Evolutionary conservation across 2,113 vertebrate species (phyloP).

Genomic region (Nicator chloris): DNA sequence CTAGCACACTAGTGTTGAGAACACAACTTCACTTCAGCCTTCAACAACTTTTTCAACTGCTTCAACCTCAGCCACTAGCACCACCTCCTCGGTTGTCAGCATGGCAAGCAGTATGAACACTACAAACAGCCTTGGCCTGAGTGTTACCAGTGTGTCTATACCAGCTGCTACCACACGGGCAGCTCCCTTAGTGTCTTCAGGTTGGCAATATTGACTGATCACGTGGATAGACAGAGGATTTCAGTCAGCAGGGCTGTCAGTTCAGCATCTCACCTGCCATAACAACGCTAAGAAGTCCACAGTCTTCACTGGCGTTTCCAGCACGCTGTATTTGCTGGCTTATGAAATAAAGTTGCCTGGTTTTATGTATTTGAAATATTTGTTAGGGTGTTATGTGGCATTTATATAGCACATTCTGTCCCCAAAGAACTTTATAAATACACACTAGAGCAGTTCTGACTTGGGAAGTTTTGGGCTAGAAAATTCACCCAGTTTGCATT

Average conservation of each 20-base stretch:
- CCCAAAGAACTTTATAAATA: not conserved
- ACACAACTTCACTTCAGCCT: conserved; percentile 74
- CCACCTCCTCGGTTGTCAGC: conserved; percentile 74
- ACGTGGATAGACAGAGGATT: not conserved
- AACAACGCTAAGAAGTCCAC: not conserved
- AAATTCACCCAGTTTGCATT: not conserved
- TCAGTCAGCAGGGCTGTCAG: conserved; percentile 15
- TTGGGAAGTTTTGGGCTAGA: not conserved
- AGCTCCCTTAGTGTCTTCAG: conserved; percentile 85
- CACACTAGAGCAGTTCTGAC: not conserved
- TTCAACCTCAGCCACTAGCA: conserved; percentile 68
- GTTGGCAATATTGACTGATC: conserved; percentile 60
- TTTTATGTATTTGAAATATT: conserved; percentile 18
- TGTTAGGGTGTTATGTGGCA: not conserved
- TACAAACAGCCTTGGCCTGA: conserved; percentile 77
- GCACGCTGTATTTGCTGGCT: conserved; percentile 3
- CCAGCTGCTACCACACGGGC: conserved; percentile 77
- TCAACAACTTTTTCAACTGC: conserved; percentile 77
- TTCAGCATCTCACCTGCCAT: not conserved
- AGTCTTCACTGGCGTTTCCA: conserved; percentile 7
- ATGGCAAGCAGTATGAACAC: conserved; percentile 78
- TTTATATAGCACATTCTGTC: not conserved
- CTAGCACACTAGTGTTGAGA: conserved; percentile 87
- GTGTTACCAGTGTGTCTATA: conserved; percentile 77
- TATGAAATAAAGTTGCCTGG: conserved; percentile 37